Base-by-base conservation (phyloP, 2,888 invertebrate species). In the Ellobium chinense region DNA sequence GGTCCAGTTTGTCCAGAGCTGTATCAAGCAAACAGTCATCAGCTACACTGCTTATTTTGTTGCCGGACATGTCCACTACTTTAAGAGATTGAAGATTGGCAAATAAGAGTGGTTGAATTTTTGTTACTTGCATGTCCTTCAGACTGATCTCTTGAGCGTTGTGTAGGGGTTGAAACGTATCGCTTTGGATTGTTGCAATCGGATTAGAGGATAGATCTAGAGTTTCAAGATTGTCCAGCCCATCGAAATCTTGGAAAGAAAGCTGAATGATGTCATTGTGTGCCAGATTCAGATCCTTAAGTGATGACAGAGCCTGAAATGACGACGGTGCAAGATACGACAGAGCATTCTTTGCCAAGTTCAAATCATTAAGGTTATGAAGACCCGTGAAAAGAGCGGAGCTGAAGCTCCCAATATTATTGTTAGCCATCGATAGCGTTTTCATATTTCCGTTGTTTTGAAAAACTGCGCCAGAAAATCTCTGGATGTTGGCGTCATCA, bases 31-130 rank as follows among this genome's bases (percentile, higher is more conserved):
- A 36, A 56, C 66, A 36, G 58, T 76, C 76, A 18, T 65, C 66
- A 0, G 46, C 31, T 1, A 76, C 1, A 54, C 66, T 36, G 21
- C 39, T 34, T 29, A 76, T 76, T 14, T 21, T 39, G 27, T 76
- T 76, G 1, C 69, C 60, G 1, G 77, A 77, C 14, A 88, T 39
- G 34, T 86, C 70, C 9, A 89, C 80, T 27, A 79, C 78, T 54
- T 82, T 81, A 9, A 89, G 79, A 21, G 60, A 24, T 0, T 78
- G n/a, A 7, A 87, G 82, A 7, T 34, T 54, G 5, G 37, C 2
- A 18, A 78, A 76, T 14, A 66, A 46, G 39, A 46, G 63, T n/a
- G 46, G 7, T 1, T 27, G 31, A 18, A 75, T 21, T 3, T 4
- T 75, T 5, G 18, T 65, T 0, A 75, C 29, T 39, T 36, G 9